Conservation (phyloP, 2,113 vertebrate species). For the Oncorhynchus nerka region DNA sequence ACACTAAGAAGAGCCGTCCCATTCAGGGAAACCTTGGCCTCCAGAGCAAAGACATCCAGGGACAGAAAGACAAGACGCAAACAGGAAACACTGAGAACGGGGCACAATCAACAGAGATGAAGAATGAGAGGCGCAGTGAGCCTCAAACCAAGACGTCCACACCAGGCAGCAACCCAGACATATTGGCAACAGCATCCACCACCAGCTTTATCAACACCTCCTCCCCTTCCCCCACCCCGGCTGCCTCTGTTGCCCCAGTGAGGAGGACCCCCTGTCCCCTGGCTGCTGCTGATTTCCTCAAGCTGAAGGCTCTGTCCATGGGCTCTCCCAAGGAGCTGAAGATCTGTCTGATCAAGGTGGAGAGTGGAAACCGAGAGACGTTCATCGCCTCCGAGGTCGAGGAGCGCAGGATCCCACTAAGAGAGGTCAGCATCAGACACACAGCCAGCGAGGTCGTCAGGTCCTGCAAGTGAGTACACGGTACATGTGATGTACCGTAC, state of each 20-base stretch:
- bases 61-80: constrained; percentile 18
- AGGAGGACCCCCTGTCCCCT: constrained; percentile 38
- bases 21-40: constrained; percentile 67
- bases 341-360: constrained; percentile 83
- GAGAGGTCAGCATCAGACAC: constrained; percentile 79
- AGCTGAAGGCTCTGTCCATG: constrained; percentile 79
- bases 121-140: constrained; percentile 15
- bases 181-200: constrained; percentile 11
- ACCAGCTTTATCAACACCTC: constrained; percentile 64
- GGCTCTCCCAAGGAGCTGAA: constrained; percentile 85
- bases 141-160: constrained; percentile 16
- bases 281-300: constrained; percentile 75
- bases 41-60: constrained; percentile 61
- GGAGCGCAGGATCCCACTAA: constrained; percentile 70
- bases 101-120: constrained; percentile 4
- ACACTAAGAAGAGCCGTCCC: constrained; percentile 62
- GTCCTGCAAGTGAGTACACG: constrained; percentile 82
- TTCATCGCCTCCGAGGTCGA: constrained; percentile 83
- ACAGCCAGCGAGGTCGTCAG: constrained; percentile 77
- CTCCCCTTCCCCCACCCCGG: constrained; percentile 60
- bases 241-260: neutral
- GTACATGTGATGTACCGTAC: no score
- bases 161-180: constrained; percentile 19
- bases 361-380: constrained; percentile 78
- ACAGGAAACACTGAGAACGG: neutral